These are phyloP conservation scores for Thymelicus sylvestris DNA, from an alignment of 2,888 invertebrate species.

Conservation along the genomic window DNA sequence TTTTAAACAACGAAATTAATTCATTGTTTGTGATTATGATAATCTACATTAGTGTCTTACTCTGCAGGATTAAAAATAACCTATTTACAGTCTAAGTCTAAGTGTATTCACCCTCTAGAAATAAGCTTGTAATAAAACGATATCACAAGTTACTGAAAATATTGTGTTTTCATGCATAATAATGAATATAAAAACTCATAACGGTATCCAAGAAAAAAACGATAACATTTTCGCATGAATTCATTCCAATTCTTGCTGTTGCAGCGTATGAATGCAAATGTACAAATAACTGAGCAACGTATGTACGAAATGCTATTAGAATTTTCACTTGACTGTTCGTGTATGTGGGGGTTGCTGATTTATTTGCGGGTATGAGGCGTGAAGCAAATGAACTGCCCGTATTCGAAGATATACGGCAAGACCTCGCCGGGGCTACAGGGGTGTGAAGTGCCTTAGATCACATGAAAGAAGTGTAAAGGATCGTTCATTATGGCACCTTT, in stretches of 20 bases:
- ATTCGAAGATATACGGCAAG: slow-evolving; percentile 73
- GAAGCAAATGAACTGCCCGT: slow-evolving; percentile 79
- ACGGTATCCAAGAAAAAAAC: slow-evolving; percentile 32
- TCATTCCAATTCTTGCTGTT: slow-evolving; percentile 34
- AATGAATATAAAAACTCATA: slow-evolving; percentile 35
- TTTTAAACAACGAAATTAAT: background rate
- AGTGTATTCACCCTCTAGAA: slow-evolving; percentile 5
- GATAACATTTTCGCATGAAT: slow-evolving; percentile 31
- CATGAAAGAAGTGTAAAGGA: slow-evolving; percentile 42
- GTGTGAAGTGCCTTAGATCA: slow-evolving; percentile 54
- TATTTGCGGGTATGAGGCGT: slow-evolving; percentile 82
- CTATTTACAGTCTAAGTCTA: background rate
- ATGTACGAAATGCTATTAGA: slow-evolving; percentile 57
- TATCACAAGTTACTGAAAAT: slow-evolving; percentile 29
- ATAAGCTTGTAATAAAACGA: slow-evolving; percentile 23
- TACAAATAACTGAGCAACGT: slow-evolving; percentile 36
- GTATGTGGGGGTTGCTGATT: slow-evolving; percentile 70
- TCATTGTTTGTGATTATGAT: no score
- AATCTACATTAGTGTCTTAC: background rate
- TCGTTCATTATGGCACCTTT: slow-evolving; percentile 36
- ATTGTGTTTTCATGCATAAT: slow-evolving; percentile 34
- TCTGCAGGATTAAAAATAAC: background rate
- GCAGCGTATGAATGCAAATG: slow-evolving; percentile 38
- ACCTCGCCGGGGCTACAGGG: slow-evolving; percentile 64
- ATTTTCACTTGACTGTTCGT: slow-evolving; percentile 61